Conservation (phyloP, 2,888 invertebrate genomes). For the Euzophera pinguis region DNA sequence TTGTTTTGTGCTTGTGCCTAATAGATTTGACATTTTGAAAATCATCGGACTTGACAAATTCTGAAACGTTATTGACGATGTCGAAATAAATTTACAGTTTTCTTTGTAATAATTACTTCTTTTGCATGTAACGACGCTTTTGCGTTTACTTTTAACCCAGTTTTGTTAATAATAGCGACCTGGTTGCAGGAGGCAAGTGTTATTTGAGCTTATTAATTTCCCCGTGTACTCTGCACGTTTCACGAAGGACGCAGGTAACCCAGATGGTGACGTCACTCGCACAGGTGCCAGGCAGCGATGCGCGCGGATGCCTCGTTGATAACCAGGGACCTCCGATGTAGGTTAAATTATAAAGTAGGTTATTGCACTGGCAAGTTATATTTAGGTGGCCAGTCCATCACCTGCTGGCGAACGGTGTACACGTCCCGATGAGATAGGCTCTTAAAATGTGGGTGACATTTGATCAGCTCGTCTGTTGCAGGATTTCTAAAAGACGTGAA, state of each 20-base stretch:
- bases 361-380: constrained; percentile 70
- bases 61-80: constrained; percentile 20
- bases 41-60: constrained; percentile 2
- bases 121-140: constrained; percentile 23
- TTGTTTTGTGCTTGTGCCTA: neutral
- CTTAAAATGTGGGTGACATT: constrained; percentile 38
- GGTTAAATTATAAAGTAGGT: constrained; percentile 75
- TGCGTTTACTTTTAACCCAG: constrained; percentile 50
- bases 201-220: constrained; percentile 68
- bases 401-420: constrained; percentile 39
- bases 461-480: constrained; percentile 42
- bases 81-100: constrained; percentile 41
- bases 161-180: constrained; percentile 49
- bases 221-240: constrained; percentile 56
- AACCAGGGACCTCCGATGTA: constrained; percentile 68
- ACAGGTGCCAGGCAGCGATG: constrained; percentile 71
- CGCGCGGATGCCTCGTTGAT: constrained; percentile 60
- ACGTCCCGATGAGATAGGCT: constrained; percentile 39
- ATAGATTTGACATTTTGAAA: neutral
- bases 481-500: constrained; percentile 36
- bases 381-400: constrained; percentile 56
- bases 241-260: constrained; percentile 44
- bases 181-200: constrained; percentile 57
- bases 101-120: neutral
- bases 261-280: constrained; percentile 62